These are phyloP conservation scores for Fopius arisanus DNA, from an alignment of 1,140 invertebrate genomes.

Conservation along the genomic window DNA sequence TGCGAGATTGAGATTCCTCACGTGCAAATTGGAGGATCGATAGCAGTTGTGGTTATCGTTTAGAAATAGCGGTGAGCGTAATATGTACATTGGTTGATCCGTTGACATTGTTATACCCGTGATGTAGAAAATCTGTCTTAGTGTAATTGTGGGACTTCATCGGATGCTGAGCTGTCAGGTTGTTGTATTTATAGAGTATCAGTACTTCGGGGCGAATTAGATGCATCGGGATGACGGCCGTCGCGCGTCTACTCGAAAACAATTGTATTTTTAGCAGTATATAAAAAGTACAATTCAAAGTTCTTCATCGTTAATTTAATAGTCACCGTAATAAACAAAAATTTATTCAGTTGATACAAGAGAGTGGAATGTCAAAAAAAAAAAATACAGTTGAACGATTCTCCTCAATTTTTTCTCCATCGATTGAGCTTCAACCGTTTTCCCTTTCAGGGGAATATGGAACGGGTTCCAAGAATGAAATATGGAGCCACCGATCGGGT, in stretches of 20 bases:
- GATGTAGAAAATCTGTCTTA: not conserved
- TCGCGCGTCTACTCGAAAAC: not conserved
- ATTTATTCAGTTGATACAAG: no score
- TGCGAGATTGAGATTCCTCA: not conserved
- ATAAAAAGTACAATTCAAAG: not conserved
- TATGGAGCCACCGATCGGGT: not conserved
- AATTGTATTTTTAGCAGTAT: not conserved
- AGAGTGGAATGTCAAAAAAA: no score
- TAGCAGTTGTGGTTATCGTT: not conserved
- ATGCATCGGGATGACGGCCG: not conserved
- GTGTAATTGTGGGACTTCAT: not conserved
- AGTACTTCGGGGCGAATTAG: slow-evolving; percentile 14
- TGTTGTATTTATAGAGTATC: slow-evolving; percentile 8
- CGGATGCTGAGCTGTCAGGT: slow-evolving; percentile 5
- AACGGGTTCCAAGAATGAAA: slow-evolving; percentile 2
- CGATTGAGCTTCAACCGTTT: not conserved
- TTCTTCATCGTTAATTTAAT: not conserved
- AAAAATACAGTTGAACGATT: no score
- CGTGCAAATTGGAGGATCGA: not conserved
- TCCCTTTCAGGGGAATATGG: not conserved
- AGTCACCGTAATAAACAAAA: no score
- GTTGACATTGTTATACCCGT: not conserved
- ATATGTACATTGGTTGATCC: not conserved
- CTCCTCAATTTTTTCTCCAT: not conserved
- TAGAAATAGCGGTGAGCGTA: not conserved